Percentiles rank a stretch among this genome's conserved stretches.
Conservation (phyloP, 2,113 vertebrate species). For the Xiphophorus hellerii region DNA sequence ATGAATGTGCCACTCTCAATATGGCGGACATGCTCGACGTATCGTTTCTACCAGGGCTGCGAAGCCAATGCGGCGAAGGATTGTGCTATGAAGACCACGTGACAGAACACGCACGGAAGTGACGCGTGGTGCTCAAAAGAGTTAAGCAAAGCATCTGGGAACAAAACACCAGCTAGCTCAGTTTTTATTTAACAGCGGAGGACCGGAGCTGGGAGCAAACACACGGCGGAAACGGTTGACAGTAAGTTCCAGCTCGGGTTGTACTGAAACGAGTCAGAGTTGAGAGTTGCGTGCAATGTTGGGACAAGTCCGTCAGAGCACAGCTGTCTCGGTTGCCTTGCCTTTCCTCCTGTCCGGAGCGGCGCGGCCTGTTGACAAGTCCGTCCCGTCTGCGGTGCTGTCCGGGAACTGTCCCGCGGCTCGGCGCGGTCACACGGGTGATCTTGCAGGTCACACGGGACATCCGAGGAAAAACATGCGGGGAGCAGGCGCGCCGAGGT, state of each 20-base stretch:
- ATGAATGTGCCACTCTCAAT: background rate
- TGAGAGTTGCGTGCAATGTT: background rate
- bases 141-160: conserved; percentile 71
- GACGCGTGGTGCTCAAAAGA: conserved; percentile 74
- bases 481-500: background rate
- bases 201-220: conserved; percentile 15
- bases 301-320: conserved; percentile 36
- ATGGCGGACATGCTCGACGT: background rate
- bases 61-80: background rate
- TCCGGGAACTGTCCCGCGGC: conserved; percentile 37
- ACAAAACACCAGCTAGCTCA: conserved; percentile 66
- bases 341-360: conserved; percentile 35
- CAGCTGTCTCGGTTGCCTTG: conserved; percentile 43
- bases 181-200: conserved; percentile 33
- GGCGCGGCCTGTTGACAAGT: conserved; percentile 64
- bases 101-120: conserved; percentile 72
- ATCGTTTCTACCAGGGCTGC: background rate
- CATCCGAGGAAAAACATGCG: background rate
- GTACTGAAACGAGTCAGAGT: background rate
- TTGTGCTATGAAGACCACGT: conserved; percentile 41
- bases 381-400: conserved; percentile 45
- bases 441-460: conserved; percentile 11
- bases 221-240: conserved; percentile 5
- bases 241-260: conserved; percentile 20
- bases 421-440: conserved; percentile 42